These are phyloP conservation scores for Clarias batrachus DNA, from an alignment of 2,113 vertebrate species.

Conservation along the genomic window DNA sequence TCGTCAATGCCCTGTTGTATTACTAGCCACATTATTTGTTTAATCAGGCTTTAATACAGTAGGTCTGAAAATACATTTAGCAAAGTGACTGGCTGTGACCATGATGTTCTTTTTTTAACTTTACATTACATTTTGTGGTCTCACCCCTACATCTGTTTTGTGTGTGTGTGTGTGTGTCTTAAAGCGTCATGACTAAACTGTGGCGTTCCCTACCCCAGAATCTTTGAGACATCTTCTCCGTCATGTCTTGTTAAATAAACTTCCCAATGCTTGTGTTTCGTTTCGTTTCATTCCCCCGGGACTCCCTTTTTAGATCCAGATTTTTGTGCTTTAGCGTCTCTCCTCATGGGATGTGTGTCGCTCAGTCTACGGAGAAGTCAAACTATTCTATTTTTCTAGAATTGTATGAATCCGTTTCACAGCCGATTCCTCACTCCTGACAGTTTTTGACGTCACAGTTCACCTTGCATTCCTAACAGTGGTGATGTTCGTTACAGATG, in stretches of 20 bases:
- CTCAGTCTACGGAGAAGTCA: neutral
- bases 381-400: neutral
- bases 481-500: neutral
- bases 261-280: neutral
- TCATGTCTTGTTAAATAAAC: neutral
- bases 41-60: no score
- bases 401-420: neutral
- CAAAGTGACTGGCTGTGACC: neutral
- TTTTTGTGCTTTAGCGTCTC: slow-evolving; percentile 2
- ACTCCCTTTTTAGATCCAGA: neutral
- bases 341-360: neutral
- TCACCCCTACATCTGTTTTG: neutral
- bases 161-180: neutral
- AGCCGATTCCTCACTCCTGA: neutral
- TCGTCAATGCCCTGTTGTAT: no score
- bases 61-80: neutral
- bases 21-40: no score
- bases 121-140: no score
- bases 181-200: neutral
- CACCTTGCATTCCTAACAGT: neutral
- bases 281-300: no score
- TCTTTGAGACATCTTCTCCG: neutral
- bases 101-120: no score
- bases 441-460: neutral
- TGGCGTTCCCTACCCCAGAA: neutral